Base-by-base conservation (phyloP, 2,113 vertebrate genomes). In the Aspiorhynchus laticeps region DNA sequence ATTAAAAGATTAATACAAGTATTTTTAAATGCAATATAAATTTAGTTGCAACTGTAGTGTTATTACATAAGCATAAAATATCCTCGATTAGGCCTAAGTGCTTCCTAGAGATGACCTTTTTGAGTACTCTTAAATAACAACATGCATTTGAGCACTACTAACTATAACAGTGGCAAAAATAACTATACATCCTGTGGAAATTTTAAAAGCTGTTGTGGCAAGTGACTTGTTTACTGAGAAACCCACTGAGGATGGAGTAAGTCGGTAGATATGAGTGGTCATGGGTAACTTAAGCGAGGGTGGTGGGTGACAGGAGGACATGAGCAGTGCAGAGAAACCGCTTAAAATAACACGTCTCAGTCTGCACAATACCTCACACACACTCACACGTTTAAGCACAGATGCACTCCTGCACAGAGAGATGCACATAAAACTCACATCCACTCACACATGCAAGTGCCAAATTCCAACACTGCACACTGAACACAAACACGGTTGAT, bases 171-270 rank as follows among this genome's bases (percentile, higher is more conserved):
- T 43, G 79, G 43, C 33, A 87, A 19, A 79, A 73, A 84, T 83
- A 84, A 43, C 73, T 28, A 21, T 41, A 84, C 86, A 84, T 87
- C 86, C 86, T 87, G 86, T 87, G 86, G 86, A 87, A 87, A 87
- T 33, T 79, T 84, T 84, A 24, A 46, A 80, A 6, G 53, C 14
- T 59, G 61, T 31, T 82, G 80, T 5, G 10, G 63, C 21, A 43
- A 80, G 78, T n/a, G 33, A 33, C 26, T 48, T 83, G 80, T 71
- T 83, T 67, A 82, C 80, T 53, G 75, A 79, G 63, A 84, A 87
- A 6, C 38, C 69, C 17, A 86, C 65, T 61, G 46, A 56, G 85
- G 86, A 81, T 0, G 79, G n/a, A 51, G 56, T 51, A 5, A 69
- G 80, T 48, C 15, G 0, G 8, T 28, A 28, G n/a, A 81, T 38